A percentile compares a stretch with the other conserved stretches of the same genome.
These are phyloP conservation scores for Caenorhabditis doughertyi DNA, from an alignment of 2,888 invertebrate species.

Conservation along the genomic window DNA sequence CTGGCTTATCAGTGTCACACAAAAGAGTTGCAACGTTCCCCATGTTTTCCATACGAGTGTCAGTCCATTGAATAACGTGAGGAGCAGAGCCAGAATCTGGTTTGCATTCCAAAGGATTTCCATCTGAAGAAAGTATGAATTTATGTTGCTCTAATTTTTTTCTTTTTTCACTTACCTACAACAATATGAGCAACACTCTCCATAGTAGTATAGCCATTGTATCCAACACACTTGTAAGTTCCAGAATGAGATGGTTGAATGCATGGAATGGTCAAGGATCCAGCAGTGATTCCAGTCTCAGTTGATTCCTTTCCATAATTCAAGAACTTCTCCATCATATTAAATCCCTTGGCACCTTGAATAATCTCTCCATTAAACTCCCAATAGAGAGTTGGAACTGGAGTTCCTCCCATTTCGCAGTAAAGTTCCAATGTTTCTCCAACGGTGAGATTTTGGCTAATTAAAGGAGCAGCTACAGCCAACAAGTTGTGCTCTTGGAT, in stretches of 20 bases:
- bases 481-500: neutral
- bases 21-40: neutral
- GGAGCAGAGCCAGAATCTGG: neutral
- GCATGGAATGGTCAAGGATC: neutral
- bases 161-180: neutral
- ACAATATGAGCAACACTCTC: neutral
- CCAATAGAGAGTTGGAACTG: neutral
- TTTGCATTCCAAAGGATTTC: neutral
- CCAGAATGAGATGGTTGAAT: neutral
- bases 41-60: neutral
- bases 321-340: neutral
- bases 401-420: constrained; percentile 9
- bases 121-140: neutral
- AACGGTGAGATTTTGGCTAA: neutral
- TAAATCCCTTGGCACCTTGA: neutral
- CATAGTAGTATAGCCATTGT: neutral
- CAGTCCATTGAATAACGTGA: neutral
- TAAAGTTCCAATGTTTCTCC: neutral
- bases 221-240: neutral
- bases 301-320: constrained; percentile 4
- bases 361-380: neutral
- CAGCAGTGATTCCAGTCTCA: constrained; percentile 7
- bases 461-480: neutral
- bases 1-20: neutral
- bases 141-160: neutral